These are phyloP conservation scores for Parotocinclus haroldoi DNA, from an alignment of 2,797 vertebrate species.

Conservation along the genomic window DNA sequence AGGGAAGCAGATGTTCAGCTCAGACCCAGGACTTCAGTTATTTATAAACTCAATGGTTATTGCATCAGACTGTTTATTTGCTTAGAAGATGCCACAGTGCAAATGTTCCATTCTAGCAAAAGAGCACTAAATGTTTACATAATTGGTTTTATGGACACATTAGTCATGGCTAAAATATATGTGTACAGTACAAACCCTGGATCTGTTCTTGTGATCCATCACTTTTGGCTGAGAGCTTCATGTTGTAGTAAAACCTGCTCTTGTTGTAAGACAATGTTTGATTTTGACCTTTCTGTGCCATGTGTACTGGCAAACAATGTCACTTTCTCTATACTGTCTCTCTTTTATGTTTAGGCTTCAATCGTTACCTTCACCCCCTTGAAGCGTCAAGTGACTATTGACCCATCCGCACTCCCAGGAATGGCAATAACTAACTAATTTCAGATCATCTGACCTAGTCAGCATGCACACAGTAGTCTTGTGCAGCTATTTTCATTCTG, in stretches of 20 bases:
- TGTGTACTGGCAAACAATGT: too few relatives aligned
- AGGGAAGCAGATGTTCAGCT: slow-evolving; percentile 46
- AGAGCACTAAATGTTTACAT: slow-evolving; percentile 19
- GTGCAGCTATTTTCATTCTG: too few relatives aligned
- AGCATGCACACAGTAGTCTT: too few relatives aligned
- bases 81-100: slow-evolving; percentile 36
- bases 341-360: too few relatives aligned
- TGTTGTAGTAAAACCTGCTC: too few relatives aligned
- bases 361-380: too few relatives aligned
- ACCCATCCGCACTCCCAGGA: not conserved
- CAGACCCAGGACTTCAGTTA: slow-evolving; percentile 44
- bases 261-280: not conserved
- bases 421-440: not conserved
- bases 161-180: not conserved
- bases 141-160: slow-evolving; percentile 6
- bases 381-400: slow-evolving; percentile 3
- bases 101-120: slow-evolving; percentile 18
- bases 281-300: too few relatives aligned
- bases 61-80: slow-evolving; percentile 43
- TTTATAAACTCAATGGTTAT: slow-evolving; percentile 48
- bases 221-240: not conserved
- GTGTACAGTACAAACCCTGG: not conserved
- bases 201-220: not conserved
- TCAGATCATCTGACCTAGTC: not conserved
- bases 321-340: too few relatives aligned